Conservation (phyloP, 2,113 vertebrate genomes). For the Pelecanoides urinatrix region DNA sequence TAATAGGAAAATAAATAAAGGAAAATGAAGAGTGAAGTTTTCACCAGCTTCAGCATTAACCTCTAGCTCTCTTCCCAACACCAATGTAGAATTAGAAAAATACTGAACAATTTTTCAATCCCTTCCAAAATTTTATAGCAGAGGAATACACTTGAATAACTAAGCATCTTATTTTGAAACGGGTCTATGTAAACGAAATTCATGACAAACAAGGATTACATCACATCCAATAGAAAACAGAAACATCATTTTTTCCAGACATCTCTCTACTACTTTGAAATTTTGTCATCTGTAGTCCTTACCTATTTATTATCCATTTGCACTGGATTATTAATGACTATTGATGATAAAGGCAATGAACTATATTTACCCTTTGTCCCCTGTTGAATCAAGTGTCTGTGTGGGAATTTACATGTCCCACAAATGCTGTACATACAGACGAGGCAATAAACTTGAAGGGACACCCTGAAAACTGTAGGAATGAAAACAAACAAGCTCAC, state of each 20-base stretch:
- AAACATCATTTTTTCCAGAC: neutral
- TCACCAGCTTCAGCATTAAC: neutral
- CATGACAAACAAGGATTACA: neutral
- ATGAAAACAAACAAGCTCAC: neutral
- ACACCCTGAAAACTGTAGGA: neutral
- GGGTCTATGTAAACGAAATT: neutral
- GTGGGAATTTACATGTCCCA: neutral
- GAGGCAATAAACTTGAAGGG: neutral
- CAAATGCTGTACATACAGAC: neutral
- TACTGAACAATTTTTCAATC: neutral
- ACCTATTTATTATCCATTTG: neutral
- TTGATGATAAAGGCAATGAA: neutral
- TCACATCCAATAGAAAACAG: neutral
- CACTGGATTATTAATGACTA: neutral
- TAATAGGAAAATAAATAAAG: neutral
- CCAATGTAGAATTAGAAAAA: neutral
- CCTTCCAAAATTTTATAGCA: neutral
- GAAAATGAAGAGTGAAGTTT: neutral
- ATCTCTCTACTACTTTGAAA: neutral
- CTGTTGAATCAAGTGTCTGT: neutral
- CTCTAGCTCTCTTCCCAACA: neutral
- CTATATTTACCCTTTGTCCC: neutral
- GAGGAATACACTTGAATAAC: neutral
- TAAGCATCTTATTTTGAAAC: neutral
- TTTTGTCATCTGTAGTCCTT: neutral